Base-by-base conservation (phyloP, 2,113 vertebrate species). In the Pardalotus punctatus region DNA sequence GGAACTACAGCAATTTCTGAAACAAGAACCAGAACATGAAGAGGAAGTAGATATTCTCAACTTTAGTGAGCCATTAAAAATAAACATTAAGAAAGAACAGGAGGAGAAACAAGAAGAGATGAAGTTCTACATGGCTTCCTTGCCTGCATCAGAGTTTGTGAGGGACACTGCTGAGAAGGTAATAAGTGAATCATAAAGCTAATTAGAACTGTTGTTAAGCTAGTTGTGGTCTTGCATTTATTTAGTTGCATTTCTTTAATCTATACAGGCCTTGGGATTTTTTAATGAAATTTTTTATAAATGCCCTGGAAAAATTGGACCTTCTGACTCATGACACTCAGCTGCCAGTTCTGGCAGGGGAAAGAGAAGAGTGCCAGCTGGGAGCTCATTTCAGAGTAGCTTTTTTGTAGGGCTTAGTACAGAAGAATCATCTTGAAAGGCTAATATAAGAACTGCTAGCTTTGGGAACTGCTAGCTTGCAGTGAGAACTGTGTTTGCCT, bases 161-260 rank as follows among this genome's bases (percentile, higher is more conserved):
- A 98, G 98, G 28, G 99, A 99, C 40, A 40, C 98, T 28, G 98
- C 98, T 33, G 98, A 99, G 93, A 99, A 99, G 99, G 99, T 99
- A 85, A 90, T 61, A 33, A 94, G 25, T 31, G 50, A 82, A 53
- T 78, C 64, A 8, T 29, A 43, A 64, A 85, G 53, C 35, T 96
- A n/a, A 5, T 70, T n/a, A 60, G 58, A 76, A 21, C 7, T 50
- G 40, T 42, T 89, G 22, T 70, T 87, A 79, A 92, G 29, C 45
- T 79, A 35, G 3, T 21, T 36, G 50, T 81, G 40, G 23, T 48
- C 33, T 70, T 70, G 25, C 5, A 5, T 90, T 91, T 80, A 29
- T 81, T 81, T 90, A 74, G 25, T 54, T 92, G 48, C 20, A 16
- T 71, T 62, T 73, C 12, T 65, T 73, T 73, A 8, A 53, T 51